Base-by-base conservation (phyloP, 2,888 invertebrate species). In the Leptinotarsa haldemani region DNA sequence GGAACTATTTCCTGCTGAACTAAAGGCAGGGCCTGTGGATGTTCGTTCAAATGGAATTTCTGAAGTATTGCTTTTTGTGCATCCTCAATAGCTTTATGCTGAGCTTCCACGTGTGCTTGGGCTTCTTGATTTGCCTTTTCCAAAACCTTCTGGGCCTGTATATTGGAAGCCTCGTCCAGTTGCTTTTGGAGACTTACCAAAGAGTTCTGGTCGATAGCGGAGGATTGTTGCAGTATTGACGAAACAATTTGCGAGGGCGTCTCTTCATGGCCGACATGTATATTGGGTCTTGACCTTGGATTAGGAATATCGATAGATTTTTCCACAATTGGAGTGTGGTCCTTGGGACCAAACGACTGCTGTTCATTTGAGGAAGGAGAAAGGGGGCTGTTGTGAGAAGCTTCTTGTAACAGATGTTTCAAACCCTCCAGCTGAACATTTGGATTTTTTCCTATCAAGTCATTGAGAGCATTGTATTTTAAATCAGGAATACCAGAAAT, bases 361-460 rank as follows among this genome's bases (percentile, higher is more conserved):
- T 78, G 74, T 52, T 69, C 68, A 64, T 69, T 61, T 18, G 76
- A 68, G 12, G 66, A 53, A 13, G 80, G 76, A 25, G 73, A 56
- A 7, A 70, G 25, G 16, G 66, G 63, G 22, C 58, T 71, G 85
- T 68, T 15, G 25, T 65, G 58, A n/a, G 65, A n/a, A 0, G 65
- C 74, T 74, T 79, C 22, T 46, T 79, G 70, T 61, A 90, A 79
- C 4, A 90, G 80, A 18, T 56, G 22, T 61, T 89, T 88, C 1
- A 90, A 83, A 1, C 90, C 90, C 78, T 89, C 86, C 22, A 90
- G 85, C 83, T 90, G 90, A 71, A 88, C 87, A 9, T 86, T 85
- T 0, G 90, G 89, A 1, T 88, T 86, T 82, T 89, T 89, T 20
- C 89, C 90, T 47, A 90, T 83, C 9, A 90, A 81, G 0, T 88